Conservation (phyloP, 2,888 invertebrate species). For the Lithophane semibrunnea region DNA sequence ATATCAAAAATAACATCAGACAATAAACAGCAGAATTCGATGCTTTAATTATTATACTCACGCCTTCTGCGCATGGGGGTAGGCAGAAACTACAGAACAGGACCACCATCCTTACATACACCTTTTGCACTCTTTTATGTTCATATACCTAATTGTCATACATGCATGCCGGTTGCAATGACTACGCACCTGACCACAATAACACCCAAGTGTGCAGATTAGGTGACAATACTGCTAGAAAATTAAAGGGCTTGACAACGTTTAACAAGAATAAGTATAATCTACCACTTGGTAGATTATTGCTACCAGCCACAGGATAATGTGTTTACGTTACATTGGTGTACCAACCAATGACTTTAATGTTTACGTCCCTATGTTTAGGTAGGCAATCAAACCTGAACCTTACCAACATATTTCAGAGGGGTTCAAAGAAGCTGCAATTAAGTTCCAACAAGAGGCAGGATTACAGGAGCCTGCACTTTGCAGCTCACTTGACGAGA, state of each 20-base stretch:
- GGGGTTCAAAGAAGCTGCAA: conserved; percentile 98
- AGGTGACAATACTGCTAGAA: background rate
- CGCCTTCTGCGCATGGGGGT: too few relatives aligned
- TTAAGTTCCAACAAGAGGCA: conserved; percentile 98
- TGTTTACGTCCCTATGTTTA: background rate
- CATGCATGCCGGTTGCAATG: too few relatives aligned
- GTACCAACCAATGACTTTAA: background rate
- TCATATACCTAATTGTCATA: too few relatives aligned
- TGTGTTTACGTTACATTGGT: background rate
- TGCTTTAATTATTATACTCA: too few relatives aligned
- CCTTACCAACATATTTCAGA: conserved; percentile 88
- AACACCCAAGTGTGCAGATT: background rate
- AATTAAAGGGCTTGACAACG: background rate
- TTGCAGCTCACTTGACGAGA: conserved; percentile 95
- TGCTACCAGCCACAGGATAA: background rate
- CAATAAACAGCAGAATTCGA: too few relatives aligned
- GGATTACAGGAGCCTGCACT: conserved; percentile 91
- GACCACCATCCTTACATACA: too few relatives aligned
- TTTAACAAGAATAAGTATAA: background rate
- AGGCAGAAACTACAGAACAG: too few relatives aligned
- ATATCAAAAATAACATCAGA: background rate
- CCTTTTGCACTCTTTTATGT: too few relatives aligned
- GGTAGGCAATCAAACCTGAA: conserved; percentile 35
- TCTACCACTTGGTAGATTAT: background rate
- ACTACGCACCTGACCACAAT: background rate